Base-by-base conservation (phyloP, 2,888 invertebrate genomes). In the Dynastes maya region DNA sequence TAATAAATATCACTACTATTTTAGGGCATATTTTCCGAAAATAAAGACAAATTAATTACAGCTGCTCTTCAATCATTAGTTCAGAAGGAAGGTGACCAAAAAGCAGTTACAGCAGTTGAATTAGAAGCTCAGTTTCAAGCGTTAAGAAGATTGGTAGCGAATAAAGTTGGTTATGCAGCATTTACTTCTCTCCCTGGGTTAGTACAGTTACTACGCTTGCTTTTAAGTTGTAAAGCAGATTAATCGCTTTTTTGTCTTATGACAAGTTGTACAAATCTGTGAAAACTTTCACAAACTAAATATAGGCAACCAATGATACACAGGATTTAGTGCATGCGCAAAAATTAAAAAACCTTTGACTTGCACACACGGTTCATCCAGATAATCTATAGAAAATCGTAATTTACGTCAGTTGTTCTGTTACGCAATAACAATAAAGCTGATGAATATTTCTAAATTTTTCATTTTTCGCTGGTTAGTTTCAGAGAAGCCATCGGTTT, bases 91-190 rank as follows among this genome's bases (percentile, higher is more conserved):
- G 88, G 90, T 3, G 93, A 94, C 84, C 91, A 92, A 85, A 91
- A 91, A 79, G 88, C 90, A 78, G 88, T 93, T 67, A 91, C 91
- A 49, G 92, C 94, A 83, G 89, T 93, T 4, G 96, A 97, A 85
- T 89, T 98, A 51, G 99, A 99, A 89, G 95, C 96, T 1, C 97
- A 98, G 88, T 98, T 99, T 89, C 98, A 98, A 87, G 97, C 97
- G 9, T 88, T 99, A 74, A 91, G 98, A 40, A 90, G 99, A 83
- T 90, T 99, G 13, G 95, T 99, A 78, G 99, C 99, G 0, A 98
- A 98, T 84, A 99, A 99, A 92, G 97, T 98, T 65, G 99, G 99
- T 1, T 99, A 98, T 88, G 95, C 97, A 49, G 97, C 98, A 2
- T 98, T 99, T 88, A 98, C 98, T 9, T 93, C 94, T 81, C 90